Conservation (phyloP, 2,797 vertebrate species). For the Phylloscopus collybita region DNA sequence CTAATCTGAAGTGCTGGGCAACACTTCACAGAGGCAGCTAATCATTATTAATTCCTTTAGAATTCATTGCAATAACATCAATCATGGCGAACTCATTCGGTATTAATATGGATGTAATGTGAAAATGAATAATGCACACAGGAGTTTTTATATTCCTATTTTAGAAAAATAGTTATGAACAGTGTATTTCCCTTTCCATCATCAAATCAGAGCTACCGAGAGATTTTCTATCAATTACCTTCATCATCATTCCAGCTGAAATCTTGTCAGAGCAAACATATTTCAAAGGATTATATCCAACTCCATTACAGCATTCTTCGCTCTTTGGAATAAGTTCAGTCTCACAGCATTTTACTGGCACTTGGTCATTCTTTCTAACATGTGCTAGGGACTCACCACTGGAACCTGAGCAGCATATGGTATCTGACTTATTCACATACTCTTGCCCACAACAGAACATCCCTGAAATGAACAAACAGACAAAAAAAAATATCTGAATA, state of each 20-base stretch:
- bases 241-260: conserved; percentile 80
- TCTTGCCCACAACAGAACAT: conserved; percentile 90
- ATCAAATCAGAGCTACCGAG: conserved; percentile 68
- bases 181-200: conserved; percentile 76
- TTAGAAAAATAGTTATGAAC: conserved; percentile 82
- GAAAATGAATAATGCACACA: conserved; percentile 82
- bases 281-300: conserved; percentile 88
- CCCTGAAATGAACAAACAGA: conserved; percentile 77
- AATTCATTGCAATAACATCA: conserved; percentile 82
- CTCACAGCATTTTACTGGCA: conserved; percentile 88
- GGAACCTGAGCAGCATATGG: conserved; percentile 87
- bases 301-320: conserved; percentile 88
- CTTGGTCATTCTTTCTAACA: conserved; percentile 82
- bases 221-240: conserved; percentile 84
- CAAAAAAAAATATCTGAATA: conserved; percentile 49
- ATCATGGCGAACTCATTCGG: conserved; percentile 78
- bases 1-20: conserved; percentile 71
- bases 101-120: conserved; percentile 82
- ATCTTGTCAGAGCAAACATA: conserved; percentile 89
- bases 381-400: conserved; percentile 84
- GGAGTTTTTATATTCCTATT: conserved; percentile 79
- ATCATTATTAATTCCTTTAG: conserved; percentile 83
- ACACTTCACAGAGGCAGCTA: conserved; percentile 76
- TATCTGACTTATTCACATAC: conserved; percentile 87
- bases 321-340: conserved; percentile 87